Evolutionary conservation across 2,797 vertebrate genomes (phyloP).

Genomic region (Borostomias antarcticus): DNA sequence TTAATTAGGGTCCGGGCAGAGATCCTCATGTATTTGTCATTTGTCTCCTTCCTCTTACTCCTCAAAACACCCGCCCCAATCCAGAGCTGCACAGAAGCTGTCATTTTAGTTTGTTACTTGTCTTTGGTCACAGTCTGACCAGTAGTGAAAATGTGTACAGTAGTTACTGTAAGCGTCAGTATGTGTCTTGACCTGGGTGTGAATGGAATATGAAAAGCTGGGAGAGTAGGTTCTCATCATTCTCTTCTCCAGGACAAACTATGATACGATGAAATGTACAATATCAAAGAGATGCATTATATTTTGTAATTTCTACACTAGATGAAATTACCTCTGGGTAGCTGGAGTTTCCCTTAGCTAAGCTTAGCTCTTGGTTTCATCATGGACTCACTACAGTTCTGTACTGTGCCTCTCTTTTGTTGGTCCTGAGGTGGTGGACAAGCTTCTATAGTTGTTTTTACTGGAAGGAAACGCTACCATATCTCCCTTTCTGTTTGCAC

Average conservation of each 20-base stretch:
- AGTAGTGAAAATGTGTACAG: too few relatives aligned
- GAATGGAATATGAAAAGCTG: background rate
- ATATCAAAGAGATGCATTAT: background rate
- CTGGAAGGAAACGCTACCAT: background rate
- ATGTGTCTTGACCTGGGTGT: background rate
- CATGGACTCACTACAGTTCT: background rate
- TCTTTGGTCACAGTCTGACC: too few relatives aligned
- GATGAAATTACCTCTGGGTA: background rate
- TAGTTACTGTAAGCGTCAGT: too few relatives aligned
- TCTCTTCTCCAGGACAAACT: background rate
- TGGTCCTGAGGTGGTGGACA: background rate
- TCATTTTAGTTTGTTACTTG: too few relatives aligned
- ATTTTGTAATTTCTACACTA: background rate
- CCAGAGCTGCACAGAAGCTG: too few relatives aligned
- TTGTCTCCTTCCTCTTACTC: too few relatives aligned
- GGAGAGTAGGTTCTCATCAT: background rate
- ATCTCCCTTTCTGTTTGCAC: background rate
- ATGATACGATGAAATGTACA: background rate
- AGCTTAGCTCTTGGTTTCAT: slow-evolving; percentile 5
- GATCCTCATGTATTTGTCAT: too few relatives aligned
- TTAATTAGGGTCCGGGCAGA: too few relatives aligned
- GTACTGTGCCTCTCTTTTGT: background rate
- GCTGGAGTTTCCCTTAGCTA: background rate
- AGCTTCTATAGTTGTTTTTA: background rate
- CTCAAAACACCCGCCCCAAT: too few relatives aligned